phyloP scores from a whole-genome alignment of 2,888 invertebrate species.

The Lithophane socia region DNA sequence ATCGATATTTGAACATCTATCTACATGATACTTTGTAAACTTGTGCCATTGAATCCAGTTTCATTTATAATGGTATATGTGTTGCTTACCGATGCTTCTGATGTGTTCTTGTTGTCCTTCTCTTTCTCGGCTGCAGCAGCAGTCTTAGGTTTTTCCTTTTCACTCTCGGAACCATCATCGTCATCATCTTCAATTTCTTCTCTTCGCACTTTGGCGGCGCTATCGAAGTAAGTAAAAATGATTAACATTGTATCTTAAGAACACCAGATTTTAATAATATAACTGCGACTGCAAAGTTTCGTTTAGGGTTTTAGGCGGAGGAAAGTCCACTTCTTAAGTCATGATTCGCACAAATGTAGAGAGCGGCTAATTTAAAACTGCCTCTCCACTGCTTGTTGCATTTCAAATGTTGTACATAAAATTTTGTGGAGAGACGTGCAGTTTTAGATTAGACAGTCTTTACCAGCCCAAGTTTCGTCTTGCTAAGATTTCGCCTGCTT shows the following conservation, averaged over 20 bases:
- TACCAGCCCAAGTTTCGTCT: no score
- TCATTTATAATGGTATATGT: background rate
- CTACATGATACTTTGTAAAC: background rate
- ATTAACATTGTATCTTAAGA: background rate
- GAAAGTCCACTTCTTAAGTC: background rate
- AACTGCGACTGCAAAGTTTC: background rate
- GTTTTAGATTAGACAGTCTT: no score
- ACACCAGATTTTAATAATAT: background rate
- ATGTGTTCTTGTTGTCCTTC: conserved; percentile 29
- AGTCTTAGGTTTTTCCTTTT: conserved; percentile 55
- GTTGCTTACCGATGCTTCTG: conserved; percentile 30
- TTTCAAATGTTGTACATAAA: no score
- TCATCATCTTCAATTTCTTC: conserved; percentile 69
- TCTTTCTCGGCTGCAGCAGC: conserved; percentile 43
- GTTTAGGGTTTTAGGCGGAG: no score
- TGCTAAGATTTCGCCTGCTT: no score
- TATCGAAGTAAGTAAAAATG: conserved; percentile 54
- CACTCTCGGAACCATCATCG: conserved; percentile 55
- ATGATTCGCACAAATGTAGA: no score
- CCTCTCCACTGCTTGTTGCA: no score
- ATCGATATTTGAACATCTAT: background rate
- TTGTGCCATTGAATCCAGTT: background rate
- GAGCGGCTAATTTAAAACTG: no score
- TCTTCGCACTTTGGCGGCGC: conserved; percentile 78
- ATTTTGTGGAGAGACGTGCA: no score